Evolutionary conservation across 1,140 invertebrate species (phyloP).

Genomic region (Trissolcus basalis): DNA sequence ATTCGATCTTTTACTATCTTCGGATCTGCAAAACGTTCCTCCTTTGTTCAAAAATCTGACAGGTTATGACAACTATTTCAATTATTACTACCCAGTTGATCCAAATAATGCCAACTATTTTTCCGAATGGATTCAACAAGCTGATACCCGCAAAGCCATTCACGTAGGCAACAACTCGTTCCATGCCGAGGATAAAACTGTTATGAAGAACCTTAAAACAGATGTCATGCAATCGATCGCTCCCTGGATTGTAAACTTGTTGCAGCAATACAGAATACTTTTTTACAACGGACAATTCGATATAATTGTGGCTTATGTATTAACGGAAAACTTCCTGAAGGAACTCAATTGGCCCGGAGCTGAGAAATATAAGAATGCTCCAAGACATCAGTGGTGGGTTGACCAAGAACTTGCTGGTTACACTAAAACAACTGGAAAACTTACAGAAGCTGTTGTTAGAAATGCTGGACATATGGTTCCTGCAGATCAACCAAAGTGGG

Average conservation of each 20-base stretch:
- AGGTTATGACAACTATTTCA: conserved; percentile 87
- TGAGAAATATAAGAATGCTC: conserved; percentile 80
- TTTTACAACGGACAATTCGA: conserved; percentile 91
- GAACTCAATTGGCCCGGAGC: conserved; percentile 82
- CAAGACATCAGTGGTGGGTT: conserved; percentile 82
- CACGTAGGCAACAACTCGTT: conserved; percentile 89
- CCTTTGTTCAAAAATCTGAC: conserved; percentile 87
- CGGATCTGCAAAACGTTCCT: conserved; percentile 77
- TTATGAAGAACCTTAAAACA: conserved; percentile 82
- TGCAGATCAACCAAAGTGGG: conserved; percentile 86
- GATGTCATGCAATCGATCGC: conserved; percentile 91
- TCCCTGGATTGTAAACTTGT: conserved; percentile 83
- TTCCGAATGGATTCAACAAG: conserved; percentile 78
- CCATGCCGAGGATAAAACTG: conserved; percentile 77
- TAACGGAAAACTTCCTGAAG: conserved; percentile 84
- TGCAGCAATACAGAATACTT: conserved; percentile 82
- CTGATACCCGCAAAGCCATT: conserved; percentile 81
- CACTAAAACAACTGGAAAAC: conserved; percentile 82
- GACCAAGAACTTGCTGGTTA: conserved; percentile 86
- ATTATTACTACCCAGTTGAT: conserved; percentile 82
- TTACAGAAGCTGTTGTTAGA: conserved; percentile 87
- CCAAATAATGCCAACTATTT: conserved; percentile 76
- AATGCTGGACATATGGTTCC: conserved; percentile 92
- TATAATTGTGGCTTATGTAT: conserved; percentile 88
- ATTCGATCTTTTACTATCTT: conserved; percentile 84